Base-by-base conservation (phyloP, 1,140 invertebrate species). In the Drosophila prosaltans region DNA sequence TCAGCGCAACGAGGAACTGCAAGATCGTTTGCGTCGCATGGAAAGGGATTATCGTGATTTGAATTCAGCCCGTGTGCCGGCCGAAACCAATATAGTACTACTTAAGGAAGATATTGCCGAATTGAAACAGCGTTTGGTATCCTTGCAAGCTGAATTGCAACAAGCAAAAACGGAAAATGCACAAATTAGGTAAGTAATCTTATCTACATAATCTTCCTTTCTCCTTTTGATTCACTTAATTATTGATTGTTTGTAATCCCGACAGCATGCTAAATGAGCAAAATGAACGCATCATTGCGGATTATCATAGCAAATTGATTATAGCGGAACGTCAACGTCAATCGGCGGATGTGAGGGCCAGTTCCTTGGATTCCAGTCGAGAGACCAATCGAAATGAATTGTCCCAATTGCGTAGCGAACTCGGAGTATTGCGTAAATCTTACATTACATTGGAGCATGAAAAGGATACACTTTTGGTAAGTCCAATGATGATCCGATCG, bases 231-330 rank as follows among this genome's bases (percentile, higher is more conserved):
- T 16, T 16, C 16, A 16, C 16, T 16, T 16, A 16, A 16, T 16
- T 16, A 16, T 16, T 66, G n/a, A 63, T 54, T 3, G 26, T 0
- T 51, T 64, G 5, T 30, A 8, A 57, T 55, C 43, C 1, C 1
- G 5, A 26, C 26, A 92, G 91, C 36, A 66, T 92, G 62, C 43
- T 92, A 0, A 91, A 92, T 5, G 91, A 92, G 26, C 91, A 92
- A 58, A 91, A 91, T 11, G 91, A 92, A 60, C 89, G 89, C n/a
- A 72, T 86, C 1, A 65, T 92, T 28, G 72, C 72, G 0, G 91
- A 92, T 1, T 79, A 81, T 26, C 90, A 92, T 28, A 76, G 67
- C 66, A 92, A 90, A 11, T 65, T 91, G 1, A 7, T 77, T 5
- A 43, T 89, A 28, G 80, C 85, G 7, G 91, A 92, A 26, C 78